Percentiles rank a stretch among this genome's conserved stretches.
Conservation (phyloP, 2,888 invertebrate species). For the Euspilapteryx auroguttella region DNA sequence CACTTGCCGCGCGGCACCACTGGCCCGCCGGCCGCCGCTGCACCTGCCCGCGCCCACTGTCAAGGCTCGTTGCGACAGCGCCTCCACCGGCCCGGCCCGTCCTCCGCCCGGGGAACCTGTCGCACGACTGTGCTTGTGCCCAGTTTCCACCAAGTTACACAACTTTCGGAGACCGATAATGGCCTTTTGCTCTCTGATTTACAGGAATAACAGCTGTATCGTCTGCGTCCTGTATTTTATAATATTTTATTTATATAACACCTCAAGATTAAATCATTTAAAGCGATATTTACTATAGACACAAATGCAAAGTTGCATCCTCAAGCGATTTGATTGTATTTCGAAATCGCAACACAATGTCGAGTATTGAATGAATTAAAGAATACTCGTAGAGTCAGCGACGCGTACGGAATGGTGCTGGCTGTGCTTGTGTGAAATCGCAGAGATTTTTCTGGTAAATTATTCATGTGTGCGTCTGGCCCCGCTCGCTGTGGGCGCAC, state of each 20-base stretch:
- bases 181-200: too few relatives aligned
- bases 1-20: not conserved
- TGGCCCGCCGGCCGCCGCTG: slow-evolving; percentile 5
- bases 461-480: slow-evolving; percentile 41
- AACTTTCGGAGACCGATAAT: too few relatives aligned
- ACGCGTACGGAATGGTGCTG: slow-evolving; percentile 52
- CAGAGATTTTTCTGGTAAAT: slow-evolving; percentile 61
- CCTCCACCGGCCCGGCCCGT: slow-evolving; percentile 12
- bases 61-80: slow-evolving; percentile 51
- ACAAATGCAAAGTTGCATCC: too few relatives aligned
- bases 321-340: too few relatives aligned
- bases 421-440: slow-evolving; percentile 60
- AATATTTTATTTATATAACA: too few relatives aligned
- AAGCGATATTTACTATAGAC: too few relatives aligned
- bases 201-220: too few relatives aligned
- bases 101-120: slow-evolving; percentile 13
- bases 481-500: slow-evolving; percentile 39
- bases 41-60: slow-evolving; percentile 41
- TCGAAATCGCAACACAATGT: too few relatives aligned
- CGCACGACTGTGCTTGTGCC: slow-evolving; percentile 11
- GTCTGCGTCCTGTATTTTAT: too few relatives aligned
- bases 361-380: slow-evolving; percentile 49
- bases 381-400: slow-evolving; percentile 21
- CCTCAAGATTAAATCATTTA: too few relatives aligned
- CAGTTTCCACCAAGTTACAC: too few relatives aligned